phyloP scores from a whole-genome alignment of 2,888 invertebrate species.

The Eupithecia subfuscata region DNA sequence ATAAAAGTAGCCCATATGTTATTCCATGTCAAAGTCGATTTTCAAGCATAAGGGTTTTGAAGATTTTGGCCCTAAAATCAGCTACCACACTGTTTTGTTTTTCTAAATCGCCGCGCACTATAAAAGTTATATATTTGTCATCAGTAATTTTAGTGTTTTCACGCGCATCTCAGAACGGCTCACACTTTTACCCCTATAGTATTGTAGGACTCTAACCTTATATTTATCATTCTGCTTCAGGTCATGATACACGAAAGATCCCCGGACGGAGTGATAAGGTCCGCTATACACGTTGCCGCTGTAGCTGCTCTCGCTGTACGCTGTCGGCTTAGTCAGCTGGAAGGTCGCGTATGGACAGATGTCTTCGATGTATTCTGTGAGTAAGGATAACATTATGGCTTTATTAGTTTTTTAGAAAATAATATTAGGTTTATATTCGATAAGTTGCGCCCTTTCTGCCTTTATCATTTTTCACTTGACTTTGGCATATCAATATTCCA shows the following conservation, averaged over 20 bases:
- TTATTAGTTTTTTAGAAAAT: no score
- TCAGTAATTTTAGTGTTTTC: no score
- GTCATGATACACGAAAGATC: conserved; percentile 95
- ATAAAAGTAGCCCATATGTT: neutral
- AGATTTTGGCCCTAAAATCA: no score
- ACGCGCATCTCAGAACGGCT: neutral
- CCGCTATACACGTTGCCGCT: conserved; percentile 95
- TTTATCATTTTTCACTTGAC: no score
- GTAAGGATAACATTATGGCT: neutral
- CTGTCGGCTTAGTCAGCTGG: conserved; percentile 92
- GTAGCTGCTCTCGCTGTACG: conserved; percentile 95
- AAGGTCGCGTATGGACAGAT: conserved; percentile 97
- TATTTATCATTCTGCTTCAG: conserved; percentile 92
- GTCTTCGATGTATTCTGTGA: conserved; percentile 94
- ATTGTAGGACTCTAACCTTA: conserved; percentile 81
- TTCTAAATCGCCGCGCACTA: no score
- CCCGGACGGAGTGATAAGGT: conserved; percentile 93
- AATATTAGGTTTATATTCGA: no score
- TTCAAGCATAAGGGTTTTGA: no score
- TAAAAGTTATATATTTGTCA: no score
- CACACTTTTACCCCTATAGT: neutral
- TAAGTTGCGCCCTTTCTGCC: no score
- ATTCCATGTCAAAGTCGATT: no score
- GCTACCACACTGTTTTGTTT: no score
- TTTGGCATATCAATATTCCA: no score